Conservation (phyloP, 2,797 vertebrate genomes). For the Rhadinocentrus ornatus region DNA sequence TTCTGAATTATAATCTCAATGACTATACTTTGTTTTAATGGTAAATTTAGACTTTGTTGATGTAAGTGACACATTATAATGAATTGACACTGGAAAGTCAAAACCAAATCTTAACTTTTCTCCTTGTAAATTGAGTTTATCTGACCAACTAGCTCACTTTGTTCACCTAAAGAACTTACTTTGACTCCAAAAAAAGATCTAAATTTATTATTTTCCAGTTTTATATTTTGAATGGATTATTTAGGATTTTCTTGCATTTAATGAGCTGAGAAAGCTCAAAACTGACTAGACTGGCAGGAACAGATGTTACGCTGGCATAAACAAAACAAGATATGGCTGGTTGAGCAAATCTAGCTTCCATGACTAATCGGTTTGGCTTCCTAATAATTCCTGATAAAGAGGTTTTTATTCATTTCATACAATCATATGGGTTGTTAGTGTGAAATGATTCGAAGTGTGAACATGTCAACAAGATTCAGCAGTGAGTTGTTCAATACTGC, state of each 20-base stretch:
- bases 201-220: too few species aligned
- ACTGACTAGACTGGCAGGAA: background rate
- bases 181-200: too few species aligned
- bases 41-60: too few species aligned
- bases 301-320: constrained; percentile 19
- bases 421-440: constrained; percentile 1
- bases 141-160: background rate
- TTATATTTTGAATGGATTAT: background rate
- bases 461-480: constrained; percentile 23
- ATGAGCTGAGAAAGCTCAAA: background rate
- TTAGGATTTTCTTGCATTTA: background rate
- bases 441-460: constrained; percentile 22
- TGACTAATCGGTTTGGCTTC: constrained; percentile 7
- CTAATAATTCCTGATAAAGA: constrained; percentile 3
- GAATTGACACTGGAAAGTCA: too few species aligned
- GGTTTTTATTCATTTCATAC: constrained; percentile 2
- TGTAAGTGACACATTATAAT: background rate
- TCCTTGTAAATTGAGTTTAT: background rate
- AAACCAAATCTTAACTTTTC: too few species aligned
- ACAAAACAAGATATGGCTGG: constrained; percentile 2
- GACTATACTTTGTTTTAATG: too few species aligned
- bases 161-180: background rate
- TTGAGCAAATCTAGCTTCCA: background rate
- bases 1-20: too few species aligned
- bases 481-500: constrained; percentile 14